Percentiles rank a stretch among this genome's conserved stretches.
phyloP scores from a whole-genome alignment of 2,888 invertebrate species.

The Drosophila lacicola region DNA sequence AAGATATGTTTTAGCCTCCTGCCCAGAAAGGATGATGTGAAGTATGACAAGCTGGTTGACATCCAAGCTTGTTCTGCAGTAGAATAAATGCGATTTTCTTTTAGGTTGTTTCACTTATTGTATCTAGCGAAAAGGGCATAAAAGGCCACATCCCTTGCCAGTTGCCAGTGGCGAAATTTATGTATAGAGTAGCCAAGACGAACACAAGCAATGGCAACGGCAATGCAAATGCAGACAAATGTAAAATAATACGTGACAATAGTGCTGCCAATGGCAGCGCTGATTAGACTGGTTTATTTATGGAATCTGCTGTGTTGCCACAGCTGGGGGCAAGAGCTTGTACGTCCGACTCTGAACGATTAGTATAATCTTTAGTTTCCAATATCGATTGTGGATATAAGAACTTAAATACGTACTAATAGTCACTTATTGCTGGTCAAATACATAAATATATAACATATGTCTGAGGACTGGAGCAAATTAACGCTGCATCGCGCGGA shows the following conservation, averaged over 20 bases:
- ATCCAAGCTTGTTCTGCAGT: background rate
- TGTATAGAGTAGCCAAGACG: conserved; percentile 28
- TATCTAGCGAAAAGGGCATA: conserved; percentile 1
- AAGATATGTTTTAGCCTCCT: too few relatives aligned
- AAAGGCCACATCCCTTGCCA: conserved; percentile 12
- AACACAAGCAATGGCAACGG: conserved; percentile 21
- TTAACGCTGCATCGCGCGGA: too few relatives aligned
- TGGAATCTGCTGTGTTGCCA: conserved; percentile 17
- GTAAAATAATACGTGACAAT: conserved; percentile 72
- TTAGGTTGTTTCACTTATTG: background rate
- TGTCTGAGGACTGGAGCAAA: too few relatives aligned
- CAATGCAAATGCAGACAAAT: conserved; percentile 60
- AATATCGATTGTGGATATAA: background rate
- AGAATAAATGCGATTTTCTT: too few relatives aligned
- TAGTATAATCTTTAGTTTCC: background rate
- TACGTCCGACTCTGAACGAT: background rate
- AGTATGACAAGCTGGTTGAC: too few relatives aligned
- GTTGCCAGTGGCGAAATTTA: conserved; percentile 26
- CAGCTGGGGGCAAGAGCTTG: conserved; percentile 5
- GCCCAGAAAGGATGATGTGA: too few relatives aligned
- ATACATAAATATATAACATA: background rate
- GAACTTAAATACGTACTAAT: background rate
- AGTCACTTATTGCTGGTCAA: background rate
- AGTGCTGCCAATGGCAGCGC: conserved; percentile 63
- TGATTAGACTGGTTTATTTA: conserved; percentile 68